These are phyloP conservation scores for Chauna torquata DNA, from an alignment of 2,113 vertebrate genomes.

Conservation along the genomic window DNA sequence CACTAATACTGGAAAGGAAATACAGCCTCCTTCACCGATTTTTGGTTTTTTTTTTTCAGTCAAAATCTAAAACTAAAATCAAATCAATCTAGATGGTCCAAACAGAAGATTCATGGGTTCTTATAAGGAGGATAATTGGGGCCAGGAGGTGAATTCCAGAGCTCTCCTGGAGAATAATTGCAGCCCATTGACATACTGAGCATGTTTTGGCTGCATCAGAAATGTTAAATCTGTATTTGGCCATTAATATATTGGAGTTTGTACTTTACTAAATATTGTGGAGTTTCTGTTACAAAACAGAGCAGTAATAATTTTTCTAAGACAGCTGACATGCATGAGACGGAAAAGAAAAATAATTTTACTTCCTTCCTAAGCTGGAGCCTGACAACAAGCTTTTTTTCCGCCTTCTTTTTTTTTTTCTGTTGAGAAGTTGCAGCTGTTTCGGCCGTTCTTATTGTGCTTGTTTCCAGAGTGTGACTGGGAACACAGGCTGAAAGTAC, in stretches of 20 bases:
- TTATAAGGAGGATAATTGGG: constrained; percentile 58
- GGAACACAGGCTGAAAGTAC: constrained; percentile 74
- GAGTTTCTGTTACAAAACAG: constrained; percentile 77
- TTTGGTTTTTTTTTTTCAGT: neutral
- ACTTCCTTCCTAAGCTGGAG: constrained; percentile 81
- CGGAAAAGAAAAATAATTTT: constrained; percentile 80
- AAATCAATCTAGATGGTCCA: constrained; percentile 27
- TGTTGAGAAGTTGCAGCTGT: constrained; percentile 81
- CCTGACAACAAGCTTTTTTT: constrained; percentile 66
- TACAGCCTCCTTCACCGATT: neutral
- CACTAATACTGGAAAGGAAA: neutral
- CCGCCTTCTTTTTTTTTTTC: neutral
- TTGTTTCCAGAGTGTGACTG: constrained; percentile 74
- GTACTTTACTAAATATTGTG: constrained; percentile 70
- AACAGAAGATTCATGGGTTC: constrained; percentile 51
- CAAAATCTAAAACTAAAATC: constrained; percentile 34
- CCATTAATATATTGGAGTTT: constrained; percentile 48
- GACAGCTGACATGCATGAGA: constrained; percentile 79
- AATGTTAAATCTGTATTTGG: constrained; percentile 63
- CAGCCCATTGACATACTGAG: constrained; percentile 40
- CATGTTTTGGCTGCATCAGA: constrained; percentile 71
- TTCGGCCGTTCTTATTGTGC: constrained; percentile 78
- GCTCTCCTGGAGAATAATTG: constrained; percentile 22
- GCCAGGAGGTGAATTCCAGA: constrained; percentile 10
- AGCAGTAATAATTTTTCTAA: constrained; percentile 70